Percentiles rank a stretch among this genome's conserved stretches.
phyloP scores from a whole-genome alignment of 2,113 vertebrate species.

The Thinocorus orbignyianus region DNA sequence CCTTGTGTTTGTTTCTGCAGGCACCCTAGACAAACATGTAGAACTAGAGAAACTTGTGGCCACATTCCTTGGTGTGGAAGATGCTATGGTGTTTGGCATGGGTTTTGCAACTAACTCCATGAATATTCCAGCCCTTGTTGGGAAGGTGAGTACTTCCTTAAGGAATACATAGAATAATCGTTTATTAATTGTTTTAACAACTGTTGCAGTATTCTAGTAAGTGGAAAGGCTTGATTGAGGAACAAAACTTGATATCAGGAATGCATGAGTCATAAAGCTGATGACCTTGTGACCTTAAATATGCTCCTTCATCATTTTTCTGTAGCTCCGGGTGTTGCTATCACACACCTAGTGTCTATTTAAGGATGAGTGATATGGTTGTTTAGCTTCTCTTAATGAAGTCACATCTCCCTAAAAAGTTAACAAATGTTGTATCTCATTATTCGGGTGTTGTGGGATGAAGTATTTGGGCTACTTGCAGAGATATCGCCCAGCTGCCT shows the following conservation, averaged over 20 bases:
- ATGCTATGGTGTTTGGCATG: conserved; percentile 90
- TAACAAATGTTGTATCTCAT: background rate
- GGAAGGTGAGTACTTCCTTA: conserved; percentile 81
- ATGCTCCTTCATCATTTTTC: background rate
- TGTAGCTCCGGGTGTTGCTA: background rate
- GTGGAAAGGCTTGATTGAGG: background rate
- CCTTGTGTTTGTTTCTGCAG: conserved; percentile 68
- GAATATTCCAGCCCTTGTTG: conserved; percentile 93
- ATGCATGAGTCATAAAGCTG: background rate
- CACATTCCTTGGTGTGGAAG: conserved; percentile 85
- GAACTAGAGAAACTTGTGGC: conserved; percentile 88
- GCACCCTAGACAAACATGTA: conserved; percentile 84
- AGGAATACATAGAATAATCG: fast-evolving
- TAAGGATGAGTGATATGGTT: background rate
- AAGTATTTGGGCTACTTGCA: background rate
- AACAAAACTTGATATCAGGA: background rate
- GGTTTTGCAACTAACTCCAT: conserved; percentile 94
- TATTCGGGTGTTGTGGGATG: background rate
- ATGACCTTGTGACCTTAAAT: background rate
- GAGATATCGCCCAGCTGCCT: background rate
- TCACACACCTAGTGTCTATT: background rate
- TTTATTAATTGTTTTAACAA: background rate
- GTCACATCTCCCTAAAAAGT: background rate
- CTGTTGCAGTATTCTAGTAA: background rate
- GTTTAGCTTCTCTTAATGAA: background rate